Evolutionary conservation across 2,797 vertebrate genomes (phyloP), one percentile per base, ranked within the genome.

Genomic region (Bovichtus diacanthus): DNA sequence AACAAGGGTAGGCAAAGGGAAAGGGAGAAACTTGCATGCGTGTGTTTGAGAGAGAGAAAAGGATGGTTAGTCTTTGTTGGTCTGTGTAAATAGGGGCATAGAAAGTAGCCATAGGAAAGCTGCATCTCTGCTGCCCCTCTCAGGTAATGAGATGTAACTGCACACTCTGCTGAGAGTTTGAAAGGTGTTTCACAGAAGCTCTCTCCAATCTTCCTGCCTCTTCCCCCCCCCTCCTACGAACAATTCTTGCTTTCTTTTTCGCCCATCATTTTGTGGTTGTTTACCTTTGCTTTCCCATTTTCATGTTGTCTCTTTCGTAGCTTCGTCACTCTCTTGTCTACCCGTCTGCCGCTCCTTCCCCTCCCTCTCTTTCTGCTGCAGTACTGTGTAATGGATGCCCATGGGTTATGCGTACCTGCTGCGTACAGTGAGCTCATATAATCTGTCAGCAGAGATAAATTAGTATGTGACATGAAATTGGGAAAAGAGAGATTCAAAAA

Each of bases 111-210:
- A 63, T 49, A 83, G 65, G 78, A 92, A 85, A 92, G 86, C 93
- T 94, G 91, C 90, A 91, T 95, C 93, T 93, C 87, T 94, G 91
- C 93, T 93, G 93, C 94, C 94, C 87, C 94, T 93, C 88, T 82
- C 92, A 94, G 94, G 93, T 76, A 21, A 49, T 61, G 66, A 70
- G 4, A 11, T 80, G 85, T 2, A 88, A 93, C 92, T 93, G 80
- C 91, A 87, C 27, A 1, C 9, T 25, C 55, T 74, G 56, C 58
- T 70, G 50, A 41, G 69, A 73, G 39, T 63, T 46, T 0, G 11
- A 70, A 55, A 62, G 47, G 51, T 67, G 44, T 73, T 79, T 75
- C 10, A 55, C 19, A 69, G 6, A 23, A 60, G 36, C 36, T 16
- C 53, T 53, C 39, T 63, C 64, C 23, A 27, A 12, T 50, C 5